A percentile compares a stretch with the other conserved stretches of the same genome.
phyloP scores from a whole-genome alignment of 2,888 invertebrate species.

The Schizotus pectinicornis region DNA sequence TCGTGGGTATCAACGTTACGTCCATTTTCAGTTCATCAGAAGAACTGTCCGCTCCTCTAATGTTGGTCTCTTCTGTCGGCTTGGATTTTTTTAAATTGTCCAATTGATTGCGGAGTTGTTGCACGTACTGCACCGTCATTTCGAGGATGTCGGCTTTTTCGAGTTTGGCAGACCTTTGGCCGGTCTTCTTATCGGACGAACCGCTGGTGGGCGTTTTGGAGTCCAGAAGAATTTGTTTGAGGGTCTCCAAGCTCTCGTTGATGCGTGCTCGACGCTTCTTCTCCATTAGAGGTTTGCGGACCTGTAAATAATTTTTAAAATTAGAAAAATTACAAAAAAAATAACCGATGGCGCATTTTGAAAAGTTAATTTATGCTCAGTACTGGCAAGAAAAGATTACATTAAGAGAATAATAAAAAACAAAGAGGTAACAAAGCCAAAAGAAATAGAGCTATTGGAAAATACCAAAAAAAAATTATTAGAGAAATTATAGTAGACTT shows the following conservation, averaged over 20 bases:
- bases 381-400: not conserved
- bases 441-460: no score
- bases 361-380: constrained; percentile 2
- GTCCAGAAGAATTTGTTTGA: constrained; percentile 61
- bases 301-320: constrained; percentile 39
- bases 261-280: constrained; percentile 62
- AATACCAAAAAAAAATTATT: no score
- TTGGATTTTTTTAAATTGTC: constrained; percentile 10
- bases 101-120: constrained; percentile 57
- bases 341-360: not conserved
- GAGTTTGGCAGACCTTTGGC: constrained; percentile 62
- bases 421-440: no score
- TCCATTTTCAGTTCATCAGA: constrained; percentile 41
- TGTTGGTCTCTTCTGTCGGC: constrained; percentile 28
- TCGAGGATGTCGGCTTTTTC: constrained; percentile 72
- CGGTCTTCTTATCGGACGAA: constrained; percentile 41
- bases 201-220: constrained; percentile 53
- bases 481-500: no score
- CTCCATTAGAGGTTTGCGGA: constrained; percentile 64
- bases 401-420: no score
- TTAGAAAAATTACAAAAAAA: constrained; percentile 1
- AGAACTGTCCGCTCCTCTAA: constrained; percentile 46
- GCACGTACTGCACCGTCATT: constrained; percentile 67
- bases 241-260: constrained; percentile 62
- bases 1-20: constrained; percentile 54